Conservation (phyloP, 2,113 vertebrate species). For the Tyrannus savana region DNA sequence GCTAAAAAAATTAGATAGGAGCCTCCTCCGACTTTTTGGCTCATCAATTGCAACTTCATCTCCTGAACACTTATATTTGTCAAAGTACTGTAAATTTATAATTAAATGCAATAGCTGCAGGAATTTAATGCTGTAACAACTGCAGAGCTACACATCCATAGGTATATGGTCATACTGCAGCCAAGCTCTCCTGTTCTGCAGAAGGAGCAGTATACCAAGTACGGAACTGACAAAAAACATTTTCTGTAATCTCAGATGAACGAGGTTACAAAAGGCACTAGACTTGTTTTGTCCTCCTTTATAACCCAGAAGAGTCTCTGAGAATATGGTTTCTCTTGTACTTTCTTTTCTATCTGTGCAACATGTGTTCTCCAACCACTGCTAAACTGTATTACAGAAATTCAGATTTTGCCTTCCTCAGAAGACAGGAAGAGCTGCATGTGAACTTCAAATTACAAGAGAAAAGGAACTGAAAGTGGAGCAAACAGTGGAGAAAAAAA, state of each 20-base stretch:
- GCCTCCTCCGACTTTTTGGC: neutral
- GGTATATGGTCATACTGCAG: neutral
- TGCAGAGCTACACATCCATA: neutral
- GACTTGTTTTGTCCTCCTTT: neutral
- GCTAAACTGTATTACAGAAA: neutral
- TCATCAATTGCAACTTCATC: neutral
- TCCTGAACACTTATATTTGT: neutral
- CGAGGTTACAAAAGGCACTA: neutral
- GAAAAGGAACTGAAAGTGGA: neutral
- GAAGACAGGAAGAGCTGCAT: neutral
- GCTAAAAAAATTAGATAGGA: neutral
- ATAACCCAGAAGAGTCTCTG: neutral
- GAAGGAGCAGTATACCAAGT: neutral
- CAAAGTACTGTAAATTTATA: neutral
- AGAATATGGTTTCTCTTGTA: neutral
- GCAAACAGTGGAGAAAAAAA: neutral
- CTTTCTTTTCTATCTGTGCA: neutral
- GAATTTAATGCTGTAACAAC: neutral
- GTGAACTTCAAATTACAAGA: neutral
- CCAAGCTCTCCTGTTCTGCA: neutral
- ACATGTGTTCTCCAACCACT: neutral
- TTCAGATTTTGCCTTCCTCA: neutral
- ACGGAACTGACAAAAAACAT: neutral
- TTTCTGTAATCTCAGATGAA: neutral
- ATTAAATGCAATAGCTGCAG: neutral